Evolutionary conservation across 2,797 vertebrate genomes (phyloP).

Genomic region (Neosilurus mollespiculum): DNA sequence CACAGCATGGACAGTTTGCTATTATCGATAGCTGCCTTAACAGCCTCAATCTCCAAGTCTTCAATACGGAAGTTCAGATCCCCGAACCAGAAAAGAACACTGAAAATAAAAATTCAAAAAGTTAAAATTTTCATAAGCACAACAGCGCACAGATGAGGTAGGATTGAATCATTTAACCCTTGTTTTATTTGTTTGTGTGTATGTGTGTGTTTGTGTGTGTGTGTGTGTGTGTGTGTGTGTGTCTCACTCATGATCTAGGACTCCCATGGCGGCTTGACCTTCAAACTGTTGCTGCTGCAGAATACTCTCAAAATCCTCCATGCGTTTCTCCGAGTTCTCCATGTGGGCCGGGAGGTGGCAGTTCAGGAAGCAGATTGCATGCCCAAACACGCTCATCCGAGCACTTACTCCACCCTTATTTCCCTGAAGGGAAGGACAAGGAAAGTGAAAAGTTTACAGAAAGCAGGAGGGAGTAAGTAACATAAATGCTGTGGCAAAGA

Average conservation of each 20-base stretch:
- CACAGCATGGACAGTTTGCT: slow-evolving; percentile 83
- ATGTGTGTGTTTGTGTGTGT: neutral
- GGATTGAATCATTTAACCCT: too few relatives aligned
- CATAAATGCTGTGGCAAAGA: neutral
- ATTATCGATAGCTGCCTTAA: slow-evolving; percentile 89
- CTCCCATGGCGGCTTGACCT: slow-evolving; percentile 80
- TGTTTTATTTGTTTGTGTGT: too few relatives aligned
- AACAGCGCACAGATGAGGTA: neutral
- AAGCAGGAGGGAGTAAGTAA: neutral
- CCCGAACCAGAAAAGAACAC: slow-evolving; percentile 96
- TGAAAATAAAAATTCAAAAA: slow-evolving; percentile 59
- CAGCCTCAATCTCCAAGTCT: slow-evolving; percentile 87
- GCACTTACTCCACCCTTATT: slow-evolving; percentile 96
- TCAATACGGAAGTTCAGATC: slow-evolving; percentile 97
- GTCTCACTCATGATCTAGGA: slow-evolving; percentile 92
- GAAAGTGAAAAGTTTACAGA: neutral
- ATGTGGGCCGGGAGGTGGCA: slow-evolving; percentile 97
- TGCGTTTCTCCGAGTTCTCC: slow-evolving; percentile 95
- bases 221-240: slow-evolving; percentile 5
- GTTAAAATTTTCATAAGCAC: neutral
- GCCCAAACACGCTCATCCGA: slow-evolving; percentile 87
- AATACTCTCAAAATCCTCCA: slow-evolving; percentile 96
- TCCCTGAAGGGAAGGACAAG: slow-evolving; percentile 71
- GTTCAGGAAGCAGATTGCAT: slow-evolving; percentile 96
- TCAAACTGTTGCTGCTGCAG: slow-evolving; percentile 96